Evolutionary conservation across 2,888 invertebrate genomes (phyloP).

Genomic region (Pheosia gnoma): DNA sequence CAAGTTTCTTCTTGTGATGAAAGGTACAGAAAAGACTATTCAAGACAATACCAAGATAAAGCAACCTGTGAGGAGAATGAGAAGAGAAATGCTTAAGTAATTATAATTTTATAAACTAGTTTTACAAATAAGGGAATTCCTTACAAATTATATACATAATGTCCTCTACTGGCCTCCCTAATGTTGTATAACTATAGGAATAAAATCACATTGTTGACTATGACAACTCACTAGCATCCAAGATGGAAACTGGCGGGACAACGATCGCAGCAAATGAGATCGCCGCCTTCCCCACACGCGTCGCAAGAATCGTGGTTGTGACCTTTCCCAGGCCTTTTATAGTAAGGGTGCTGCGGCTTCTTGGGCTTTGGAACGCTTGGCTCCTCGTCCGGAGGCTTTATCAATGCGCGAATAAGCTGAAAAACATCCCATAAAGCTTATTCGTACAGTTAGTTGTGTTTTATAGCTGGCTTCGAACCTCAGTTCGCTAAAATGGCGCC

Average conservation of each 20-base stretch:
- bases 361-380: conserved; percentile 83
- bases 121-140: background rate
- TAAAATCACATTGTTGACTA: background rate
- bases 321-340: conserved; percentile 93
- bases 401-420: conserved; percentile 94
- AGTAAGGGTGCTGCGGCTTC: conserved; percentile 91
- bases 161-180: background rate
- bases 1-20: too few relatives aligned
- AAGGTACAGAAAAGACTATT: too few relatives aligned
- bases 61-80: too few relatives aligned
- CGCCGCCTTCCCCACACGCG: conserved; percentile 97
- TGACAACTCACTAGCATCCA: conserved; percentile 93
- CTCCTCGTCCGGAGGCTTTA: conserved; percentile 94
- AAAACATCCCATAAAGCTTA: conserved; percentile 42
- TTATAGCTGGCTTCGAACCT: conserved; percentile 14
- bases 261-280: conserved; percentile 97
- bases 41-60: too few relatives aligned
- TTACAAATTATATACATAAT: background rate
- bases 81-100: background rate
- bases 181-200: background rate
- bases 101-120: background rate
- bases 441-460: conserved; percentile 9
- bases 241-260: conserved; percentile 98
- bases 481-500: conserved; percentile 55
- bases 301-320: conserved; percentile 97